phyloP scores from a whole-genome alignment of 1,140 invertebrate species.

The Magallana angulata region DNA sequence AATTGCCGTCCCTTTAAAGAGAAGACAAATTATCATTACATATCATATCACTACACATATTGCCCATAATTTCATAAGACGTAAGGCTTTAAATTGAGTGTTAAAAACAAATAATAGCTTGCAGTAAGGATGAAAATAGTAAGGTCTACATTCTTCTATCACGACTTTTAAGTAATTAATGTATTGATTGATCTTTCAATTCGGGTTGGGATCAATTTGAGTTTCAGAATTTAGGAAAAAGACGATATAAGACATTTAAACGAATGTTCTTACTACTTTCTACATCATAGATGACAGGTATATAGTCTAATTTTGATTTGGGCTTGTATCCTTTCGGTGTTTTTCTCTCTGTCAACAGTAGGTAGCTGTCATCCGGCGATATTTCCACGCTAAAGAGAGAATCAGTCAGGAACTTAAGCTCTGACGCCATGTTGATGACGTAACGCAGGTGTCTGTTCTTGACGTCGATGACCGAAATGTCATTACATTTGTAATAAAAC shows the following conservation, averaged over 20 bases:
- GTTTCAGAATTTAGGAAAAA: no score
- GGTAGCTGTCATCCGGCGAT: not conserved
- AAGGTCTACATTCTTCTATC: no score
- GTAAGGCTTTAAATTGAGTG: no score
- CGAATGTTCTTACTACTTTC: not conserved
- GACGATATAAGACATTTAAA: no score
- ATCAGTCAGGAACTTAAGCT: not conserved
- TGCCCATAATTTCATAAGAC: no score
- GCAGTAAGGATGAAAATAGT: no score
- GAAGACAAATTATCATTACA: not conserved
- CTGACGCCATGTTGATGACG: not conserved
- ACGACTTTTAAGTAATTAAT: no score
- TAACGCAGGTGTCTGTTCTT: not conserved
- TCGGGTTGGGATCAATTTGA: no score
- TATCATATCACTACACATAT: no score
- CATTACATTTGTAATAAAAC: not conserved
- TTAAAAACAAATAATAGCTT: no score
- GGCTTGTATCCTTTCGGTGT: not conserved
- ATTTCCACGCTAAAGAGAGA: not conserved
- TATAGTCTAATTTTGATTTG: not conserved
- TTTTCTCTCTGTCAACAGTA: not conserved
- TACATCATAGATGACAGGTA: not conserved
- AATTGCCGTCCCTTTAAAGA: not conserved
- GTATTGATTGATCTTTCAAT: no score
- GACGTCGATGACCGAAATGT: not conserved